Conservation (phyloP, 2,797 vertebrate genomes). For the Vespertilio murinus region DNA sequence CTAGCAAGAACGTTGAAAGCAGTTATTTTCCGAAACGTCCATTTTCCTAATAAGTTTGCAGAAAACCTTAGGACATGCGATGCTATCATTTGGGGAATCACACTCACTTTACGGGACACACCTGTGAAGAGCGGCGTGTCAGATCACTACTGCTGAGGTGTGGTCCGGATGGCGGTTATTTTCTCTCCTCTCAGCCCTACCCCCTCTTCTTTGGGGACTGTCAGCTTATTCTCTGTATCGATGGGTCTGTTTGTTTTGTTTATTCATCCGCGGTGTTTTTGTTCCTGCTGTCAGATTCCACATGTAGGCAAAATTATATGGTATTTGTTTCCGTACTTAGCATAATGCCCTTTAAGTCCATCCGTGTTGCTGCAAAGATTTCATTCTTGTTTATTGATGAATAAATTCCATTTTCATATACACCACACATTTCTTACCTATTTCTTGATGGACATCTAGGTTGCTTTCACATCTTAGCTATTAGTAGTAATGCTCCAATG, state of each 20-base stretch:
- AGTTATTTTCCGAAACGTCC: conserved; percentile 5
- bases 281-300: neutral
- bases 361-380: neutral
- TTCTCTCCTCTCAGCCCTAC: neutral
- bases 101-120: neutral
- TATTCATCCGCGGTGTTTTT: neutral
- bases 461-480: neutral
- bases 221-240: neutral
- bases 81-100: neutral
- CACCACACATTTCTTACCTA: neutral
- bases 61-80: neutral
- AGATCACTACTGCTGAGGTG: neutral
- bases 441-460: neutral
- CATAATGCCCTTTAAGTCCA: neutral
- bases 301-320: neutral
- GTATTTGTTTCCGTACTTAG: neutral
- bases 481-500: neutral
- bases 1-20: neutral
- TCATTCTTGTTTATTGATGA: neutral
- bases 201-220: neutral
- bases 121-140: neutral
- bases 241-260: neutral
- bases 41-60: conserved; percentile 2
- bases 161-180: neutral
- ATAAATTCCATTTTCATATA: neutral